phyloP scores from a whole-genome alignment of 2,797 vertebrate species.

The Selene dorsalis region DNA sequence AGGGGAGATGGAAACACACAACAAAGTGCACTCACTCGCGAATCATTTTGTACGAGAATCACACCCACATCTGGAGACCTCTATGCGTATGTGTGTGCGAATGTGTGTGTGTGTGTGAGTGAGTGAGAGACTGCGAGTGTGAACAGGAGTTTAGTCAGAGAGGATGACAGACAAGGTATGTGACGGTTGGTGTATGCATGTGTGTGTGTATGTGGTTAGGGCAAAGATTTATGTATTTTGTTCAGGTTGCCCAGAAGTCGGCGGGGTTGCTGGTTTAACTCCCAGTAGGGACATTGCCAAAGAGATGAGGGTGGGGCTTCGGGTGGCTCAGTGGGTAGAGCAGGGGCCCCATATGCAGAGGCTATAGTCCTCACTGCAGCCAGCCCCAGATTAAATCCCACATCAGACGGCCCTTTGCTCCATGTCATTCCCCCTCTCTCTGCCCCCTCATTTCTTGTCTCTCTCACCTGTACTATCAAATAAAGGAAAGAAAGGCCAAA shows the following conservation, averaged over 20 bases:
- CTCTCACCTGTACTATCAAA: too few species aligned
- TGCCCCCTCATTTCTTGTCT: too few species aligned
- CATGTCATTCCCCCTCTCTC: too few species aligned
- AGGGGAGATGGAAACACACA: constrained; percentile 68
- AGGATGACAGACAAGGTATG: constrained; percentile 45
- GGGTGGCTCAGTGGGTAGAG: too few species aligned
- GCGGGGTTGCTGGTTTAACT: constrained; percentile 34
- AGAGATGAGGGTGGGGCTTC: too few species aligned
- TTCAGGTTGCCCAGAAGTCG: constrained; percentile 22
- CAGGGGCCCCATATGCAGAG: too few species aligned
- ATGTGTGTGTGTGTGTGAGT: constrained; percentile 25
- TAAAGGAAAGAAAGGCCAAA: too few species aligned
- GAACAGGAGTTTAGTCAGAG: constrained; percentile 47
- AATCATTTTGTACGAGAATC: constrained; percentile 60
- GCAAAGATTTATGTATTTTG: constrained; percentile 23
- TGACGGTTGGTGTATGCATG: constrained; percentile 23
- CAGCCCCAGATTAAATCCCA: too few species aligned
- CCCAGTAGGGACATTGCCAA: constrained; percentile 5
- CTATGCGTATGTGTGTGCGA: constrained; percentile 41
- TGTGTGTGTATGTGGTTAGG: constrained; percentile 13
- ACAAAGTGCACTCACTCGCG: constrained; percentile 36
- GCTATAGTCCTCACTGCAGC: too few species aligned
- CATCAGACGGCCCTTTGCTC: too few species aligned
- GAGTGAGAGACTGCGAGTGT: constrained; percentile 6
- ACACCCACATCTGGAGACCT: constrained; percentile 68